These are phyloP conservation scores for Catamblyrhynchus diadema DNA, from an alignment of 2,797 vertebrate species.

Conservation along the genomic window DNA sequence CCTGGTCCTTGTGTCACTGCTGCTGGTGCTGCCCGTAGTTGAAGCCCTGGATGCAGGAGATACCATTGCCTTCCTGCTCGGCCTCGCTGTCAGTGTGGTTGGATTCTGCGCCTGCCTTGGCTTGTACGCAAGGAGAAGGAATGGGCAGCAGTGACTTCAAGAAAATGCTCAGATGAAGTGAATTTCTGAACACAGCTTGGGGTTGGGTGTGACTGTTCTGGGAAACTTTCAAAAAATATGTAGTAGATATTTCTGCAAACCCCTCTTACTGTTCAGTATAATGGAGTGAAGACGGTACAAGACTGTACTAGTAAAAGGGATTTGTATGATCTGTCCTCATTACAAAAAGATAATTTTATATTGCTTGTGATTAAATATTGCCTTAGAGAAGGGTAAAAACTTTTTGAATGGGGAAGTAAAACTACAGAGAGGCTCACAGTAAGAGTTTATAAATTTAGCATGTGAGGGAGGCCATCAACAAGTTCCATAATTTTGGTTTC, in stretches of 20 bases:
- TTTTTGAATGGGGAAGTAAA: not conserved
- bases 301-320: not conserved
- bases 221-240: not conserved
- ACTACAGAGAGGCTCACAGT: not conserved
- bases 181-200: not conserved
- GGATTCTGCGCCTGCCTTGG: constrained; percentile 90
- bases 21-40: constrained; percentile 73
- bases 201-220: not conserved
- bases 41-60: constrained; percentile 90
- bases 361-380: constrained; percentile 8
- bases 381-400: not conserved
- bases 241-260: not conserved
- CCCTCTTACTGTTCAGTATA: not conserved
- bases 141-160: constrained; percentile 78
- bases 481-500: not conserved
- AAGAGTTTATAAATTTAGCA: not conserved
- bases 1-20: constrained; percentile 61
- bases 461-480: not conserved
- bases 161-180: constrained; percentile 10
- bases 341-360: not conserved
- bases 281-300: not conserved
- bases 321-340: not conserved
- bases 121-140: constrained; percentile 87
- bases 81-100: constrained; percentile 77
- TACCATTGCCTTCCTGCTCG: constrained; percentile 84